phyloP scores from a whole-genome alignment of 2,888 invertebrate genomes.

The Leptinotarsa haldemani region DNA sequence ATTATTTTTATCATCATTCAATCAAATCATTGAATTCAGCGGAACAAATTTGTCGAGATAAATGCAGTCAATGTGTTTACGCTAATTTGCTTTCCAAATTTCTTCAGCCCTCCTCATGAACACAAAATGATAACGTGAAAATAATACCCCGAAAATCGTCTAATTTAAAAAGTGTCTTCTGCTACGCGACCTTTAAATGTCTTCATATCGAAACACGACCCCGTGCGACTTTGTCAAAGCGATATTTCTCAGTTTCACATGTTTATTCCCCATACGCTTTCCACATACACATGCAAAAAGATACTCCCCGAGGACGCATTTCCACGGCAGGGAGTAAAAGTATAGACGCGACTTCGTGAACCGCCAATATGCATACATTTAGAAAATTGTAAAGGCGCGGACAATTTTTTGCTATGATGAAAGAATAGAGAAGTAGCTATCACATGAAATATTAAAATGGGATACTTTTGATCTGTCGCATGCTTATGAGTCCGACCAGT shows the following conservation, averaged over 20 bases:
- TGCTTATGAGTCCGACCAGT: neutral
- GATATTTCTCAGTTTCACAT: constrained; percentile 34
- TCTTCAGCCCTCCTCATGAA: no score
- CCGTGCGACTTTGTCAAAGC: constrained; percentile 10
- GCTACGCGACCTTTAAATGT: constrained; percentile 7
- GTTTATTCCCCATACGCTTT: constrained; percentile 42
- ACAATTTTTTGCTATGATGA: constrained; percentile 6
- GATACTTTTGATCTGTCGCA: neutral
- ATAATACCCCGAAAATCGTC: neutral
- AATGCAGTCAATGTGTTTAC: no score
- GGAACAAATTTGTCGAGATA: no score
- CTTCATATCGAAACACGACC: constrained; percentile 16
- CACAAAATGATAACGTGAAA: neutral
- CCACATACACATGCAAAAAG: constrained; percentile 25
- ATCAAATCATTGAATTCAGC: no score
- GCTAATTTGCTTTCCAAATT: no score
- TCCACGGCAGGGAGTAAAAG: constrained; percentile 36
- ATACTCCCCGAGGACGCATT: constrained; percentile 43
- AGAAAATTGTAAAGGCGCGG: constrained; percentile 4
- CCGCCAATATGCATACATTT: constrained; percentile 36
- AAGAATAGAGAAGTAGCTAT: constrained; percentile 10
- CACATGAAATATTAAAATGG: neutral
- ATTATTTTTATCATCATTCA: no score
- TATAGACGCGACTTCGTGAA: constrained; percentile 41
- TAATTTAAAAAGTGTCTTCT: neutral